phyloP scores from a whole-genome alignment of 2,888 invertebrate genomes.

The Gastracanthus pulcherrimus region DNA sequence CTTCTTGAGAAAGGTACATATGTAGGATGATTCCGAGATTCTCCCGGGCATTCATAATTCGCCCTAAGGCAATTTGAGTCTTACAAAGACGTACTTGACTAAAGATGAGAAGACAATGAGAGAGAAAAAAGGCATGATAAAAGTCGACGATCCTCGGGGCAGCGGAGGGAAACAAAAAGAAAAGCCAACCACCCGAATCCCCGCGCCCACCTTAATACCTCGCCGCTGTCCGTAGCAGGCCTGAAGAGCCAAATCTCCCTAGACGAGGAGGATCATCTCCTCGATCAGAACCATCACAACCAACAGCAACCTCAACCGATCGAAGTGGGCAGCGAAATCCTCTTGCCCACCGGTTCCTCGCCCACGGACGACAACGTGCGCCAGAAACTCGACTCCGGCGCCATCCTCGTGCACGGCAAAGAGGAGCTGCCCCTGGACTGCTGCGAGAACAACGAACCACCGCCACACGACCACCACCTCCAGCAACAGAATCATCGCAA shows the following conservation, averaged over 20 bases:
- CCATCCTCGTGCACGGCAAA: constrained; percentile 81
- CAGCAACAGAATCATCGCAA: neutral
- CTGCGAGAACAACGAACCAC: constrained; percentile 49
- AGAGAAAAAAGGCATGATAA: neutral
- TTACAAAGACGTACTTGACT: neutral
- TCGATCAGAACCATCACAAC: constrained; percentile 9
- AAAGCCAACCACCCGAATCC: neutral
- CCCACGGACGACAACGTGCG: constrained; percentile 74
- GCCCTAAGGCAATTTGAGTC: neutral
- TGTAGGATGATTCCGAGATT: constrained; percentile 17
- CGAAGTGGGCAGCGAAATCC: constrained; percentile 75
- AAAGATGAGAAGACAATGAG: neutral
- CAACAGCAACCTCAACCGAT: constrained; percentile 64
- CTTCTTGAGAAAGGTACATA: neutral
- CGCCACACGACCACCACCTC: constrained; percentile 16
- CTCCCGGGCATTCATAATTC: constrained; percentile 8
- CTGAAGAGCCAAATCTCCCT: constrained; percentile 23
- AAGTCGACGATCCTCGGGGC: constrained; percentile 12
- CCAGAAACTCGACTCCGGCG: constrained; percentile 79
- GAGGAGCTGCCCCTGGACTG: constrained; percentile 83
- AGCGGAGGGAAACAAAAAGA: neutral
- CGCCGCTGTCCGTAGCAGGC: constrained; percentile 51
- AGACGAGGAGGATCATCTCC: constrained; percentile 64
- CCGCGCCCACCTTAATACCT: constrained; percentile 44
- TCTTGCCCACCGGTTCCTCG: constrained; percentile 72